Conservation (phyloP, 2,113 vertebrate genomes). For the Odobenus rosmarus region DNA sequence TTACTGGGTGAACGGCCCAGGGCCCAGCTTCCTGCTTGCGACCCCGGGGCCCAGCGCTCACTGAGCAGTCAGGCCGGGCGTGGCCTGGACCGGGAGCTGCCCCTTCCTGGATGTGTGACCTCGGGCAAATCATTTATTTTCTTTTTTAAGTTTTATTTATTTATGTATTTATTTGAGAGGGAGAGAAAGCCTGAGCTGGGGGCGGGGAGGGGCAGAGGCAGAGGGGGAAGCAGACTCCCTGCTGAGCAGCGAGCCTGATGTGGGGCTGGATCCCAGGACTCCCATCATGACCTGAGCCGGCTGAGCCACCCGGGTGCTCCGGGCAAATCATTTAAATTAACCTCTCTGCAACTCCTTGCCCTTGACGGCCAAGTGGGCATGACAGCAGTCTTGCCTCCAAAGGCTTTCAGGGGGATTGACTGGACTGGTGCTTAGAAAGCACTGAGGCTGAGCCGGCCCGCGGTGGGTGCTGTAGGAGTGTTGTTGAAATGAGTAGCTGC, state of each 20-base stretch:
- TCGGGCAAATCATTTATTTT: neutral
- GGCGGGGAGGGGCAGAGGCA: too few relatives aligned
- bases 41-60: neutral
- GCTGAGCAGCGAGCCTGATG: too few relatives aligned
- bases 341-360: neutral
- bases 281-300: too few relatives aligned
- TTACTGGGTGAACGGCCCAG: neutral
- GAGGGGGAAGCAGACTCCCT: too few relatives aligned
- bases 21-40: neutral
- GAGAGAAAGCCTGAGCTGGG: too few relatives aligned
- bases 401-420: neutral
- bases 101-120: neutral
- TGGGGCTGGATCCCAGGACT: too few relatives aligned
- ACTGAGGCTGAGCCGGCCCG: neutral
- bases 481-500: neutral
- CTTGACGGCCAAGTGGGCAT: neutral
- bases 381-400: fast-evolving
- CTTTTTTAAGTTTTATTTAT: too few relatives aligned
- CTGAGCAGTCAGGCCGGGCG: neutral
- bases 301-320: neutral
- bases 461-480: fast-evolving
- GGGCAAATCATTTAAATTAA: neutral
- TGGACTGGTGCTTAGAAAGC: neutral
- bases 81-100: neutral
- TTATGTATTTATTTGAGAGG: neutral